phyloP scores from a whole-genome alignment of 2,797 vertebrate species.

The Labeo calbasu region DNA sequence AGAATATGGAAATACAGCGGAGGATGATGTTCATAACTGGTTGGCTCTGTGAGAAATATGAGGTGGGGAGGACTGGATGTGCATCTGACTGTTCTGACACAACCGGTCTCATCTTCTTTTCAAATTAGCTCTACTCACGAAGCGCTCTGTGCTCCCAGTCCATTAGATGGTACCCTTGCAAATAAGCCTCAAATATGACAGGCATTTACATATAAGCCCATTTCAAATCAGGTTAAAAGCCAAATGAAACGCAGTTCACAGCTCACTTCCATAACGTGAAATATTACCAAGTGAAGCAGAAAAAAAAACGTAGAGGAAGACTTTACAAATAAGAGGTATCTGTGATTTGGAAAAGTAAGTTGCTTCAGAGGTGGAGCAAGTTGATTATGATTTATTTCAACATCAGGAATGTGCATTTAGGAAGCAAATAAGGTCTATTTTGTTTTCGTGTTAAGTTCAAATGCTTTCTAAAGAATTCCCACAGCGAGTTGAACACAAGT shows the following conservation, averaged over 20 bases:
- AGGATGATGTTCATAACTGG: slow-evolving; percentile 27
- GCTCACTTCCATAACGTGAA: background rate
- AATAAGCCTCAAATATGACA: slow-evolving; percentile 8
- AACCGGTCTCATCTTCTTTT: slow-evolving; percentile 5
- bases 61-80: background rate
- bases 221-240: slow-evolving; percentile 9
- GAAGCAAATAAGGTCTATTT: background rate
- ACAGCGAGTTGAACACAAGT: background rate
- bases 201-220: background rate
- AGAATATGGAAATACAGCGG: slow-evolving; percentile 1
- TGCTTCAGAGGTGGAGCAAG: background rate
- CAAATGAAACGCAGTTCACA: background rate
- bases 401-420: background rate
- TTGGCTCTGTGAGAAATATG: slow-evolving; percentile 11
- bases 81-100: slow-evolving; percentile 23
- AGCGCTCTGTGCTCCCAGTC: background rate
- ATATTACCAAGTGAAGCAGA: background rate
- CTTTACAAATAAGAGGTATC: background rate
- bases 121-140: slow-evolving; percentile 1
- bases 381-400: background rate
- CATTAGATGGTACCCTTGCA: slow-evolving; percentile 9
- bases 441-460: background rate
- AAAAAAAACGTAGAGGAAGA: background rate
- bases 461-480: background rate
- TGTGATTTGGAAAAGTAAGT: background rate